Percentiles rank a stretch among this genome's conserved stretches.
phyloP scores from a whole-genome alignment of 1,140 invertebrate genomes.

The Fopius arisanus region DNA sequence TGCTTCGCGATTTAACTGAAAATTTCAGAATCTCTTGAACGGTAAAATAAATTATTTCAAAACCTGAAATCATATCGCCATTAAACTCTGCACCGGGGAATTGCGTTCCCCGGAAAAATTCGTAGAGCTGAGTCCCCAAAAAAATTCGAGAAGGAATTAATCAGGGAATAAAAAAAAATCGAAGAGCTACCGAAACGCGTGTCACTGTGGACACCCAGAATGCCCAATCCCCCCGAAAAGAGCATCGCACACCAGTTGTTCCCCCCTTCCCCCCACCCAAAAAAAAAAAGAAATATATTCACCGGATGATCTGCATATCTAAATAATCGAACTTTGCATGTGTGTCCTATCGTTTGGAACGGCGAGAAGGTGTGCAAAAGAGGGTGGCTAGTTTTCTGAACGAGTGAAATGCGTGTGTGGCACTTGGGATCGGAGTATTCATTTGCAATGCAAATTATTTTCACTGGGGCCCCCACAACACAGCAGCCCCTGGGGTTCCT shows the following conservation, averaged over 20 bases:
- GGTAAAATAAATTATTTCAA: too few species aligned
- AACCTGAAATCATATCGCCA: too few species aligned
- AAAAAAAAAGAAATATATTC: slow-evolving; percentile 27
- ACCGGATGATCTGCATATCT: slow-evolving; percentile 60
- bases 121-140: too few species aligned
- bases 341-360: slow-evolving; percentile 44
- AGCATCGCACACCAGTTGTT: neutral
- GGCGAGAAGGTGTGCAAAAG: slow-evolving; percentile 26
- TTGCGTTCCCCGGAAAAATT: too few species aligned
- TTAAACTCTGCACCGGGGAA: too few species aligned
- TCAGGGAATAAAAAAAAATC: too few species aligned
- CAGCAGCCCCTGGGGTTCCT: slow-evolving; percentile 53
- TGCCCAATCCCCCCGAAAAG: neutral
- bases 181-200: neutral
- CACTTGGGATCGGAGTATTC: slow-evolving; percentile 43
- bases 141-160: too few species aligned
- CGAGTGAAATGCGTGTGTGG: slow-evolving; percentile 52
- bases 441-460: slow-evolving; percentile 62
- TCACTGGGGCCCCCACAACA: slow-evolving; percentile 27
- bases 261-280: neutral
- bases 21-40: too few species aligned
- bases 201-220: neutral
- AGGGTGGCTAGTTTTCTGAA: slow-evolving; percentile 45
- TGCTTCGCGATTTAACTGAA: too few species aligned
- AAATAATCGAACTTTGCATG: slow-evolving; percentile 61